Percentiles rank a stretch among this genome's conserved stretches.
Conservation (phyloP, 2,113 vertebrate genomes). For the Rattus norvegicus region DNA sequence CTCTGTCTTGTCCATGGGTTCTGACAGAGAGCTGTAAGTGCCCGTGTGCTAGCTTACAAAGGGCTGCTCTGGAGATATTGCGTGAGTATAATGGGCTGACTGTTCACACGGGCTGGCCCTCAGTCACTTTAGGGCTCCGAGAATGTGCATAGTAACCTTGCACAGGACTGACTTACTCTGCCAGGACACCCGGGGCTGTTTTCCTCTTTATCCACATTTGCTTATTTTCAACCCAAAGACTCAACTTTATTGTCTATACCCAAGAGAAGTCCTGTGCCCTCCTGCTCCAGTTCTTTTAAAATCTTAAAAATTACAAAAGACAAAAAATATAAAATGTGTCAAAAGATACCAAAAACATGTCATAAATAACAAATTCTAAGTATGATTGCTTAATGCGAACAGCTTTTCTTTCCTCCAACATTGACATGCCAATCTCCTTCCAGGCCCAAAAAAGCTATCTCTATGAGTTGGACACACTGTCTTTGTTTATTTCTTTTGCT, state of each 20-base stretch:
- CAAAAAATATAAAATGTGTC: not conserved
- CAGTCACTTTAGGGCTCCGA: too few relatives aligned
- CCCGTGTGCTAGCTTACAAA: too few relatives aligned
- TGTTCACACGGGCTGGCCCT: not conserved
- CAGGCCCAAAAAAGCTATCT: not conserved
- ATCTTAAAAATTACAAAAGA: not conserved
- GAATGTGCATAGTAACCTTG: too few relatives aligned
- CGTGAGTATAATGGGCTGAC: not conserved
- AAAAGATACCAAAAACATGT: not conserved
- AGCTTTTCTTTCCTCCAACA: not conserved
- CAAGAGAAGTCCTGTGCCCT: not conserved
- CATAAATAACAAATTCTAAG: not conserved
- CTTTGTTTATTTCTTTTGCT: too few relatives aligned
- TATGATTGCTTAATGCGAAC: not conserved
- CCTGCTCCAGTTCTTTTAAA: not conserved
- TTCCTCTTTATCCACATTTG: not conserved
- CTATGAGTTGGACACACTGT: not conserved
- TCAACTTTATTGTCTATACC: not conserved
- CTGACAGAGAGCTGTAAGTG: not conserved
- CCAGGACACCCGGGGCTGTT: too few relatives aligned
- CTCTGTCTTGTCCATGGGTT: not conserved
- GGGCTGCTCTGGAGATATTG: too few relatives aligned
- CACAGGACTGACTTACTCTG: accelerated
- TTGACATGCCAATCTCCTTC: not conserved
- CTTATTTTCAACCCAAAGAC: not conserved